These are phyloP conservation scores for Boloria selene DNA, from an alignment of 2,888 invertebrate species.

Conservation along the genomic window DNA sequence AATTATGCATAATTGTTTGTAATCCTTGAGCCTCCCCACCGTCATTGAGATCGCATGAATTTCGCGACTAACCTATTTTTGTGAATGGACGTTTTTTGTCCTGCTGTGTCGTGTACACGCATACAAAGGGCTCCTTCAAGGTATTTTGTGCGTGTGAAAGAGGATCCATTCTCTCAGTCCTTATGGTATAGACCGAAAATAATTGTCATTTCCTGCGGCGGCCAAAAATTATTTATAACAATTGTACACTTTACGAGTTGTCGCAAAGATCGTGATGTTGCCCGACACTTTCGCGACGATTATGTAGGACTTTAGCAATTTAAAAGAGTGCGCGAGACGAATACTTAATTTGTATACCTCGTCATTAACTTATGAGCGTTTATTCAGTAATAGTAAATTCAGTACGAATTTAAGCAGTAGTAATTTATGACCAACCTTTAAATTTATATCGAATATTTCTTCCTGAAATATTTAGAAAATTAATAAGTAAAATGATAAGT, in stretches of 20 bases:
- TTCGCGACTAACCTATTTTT: constrained; percentile 79
- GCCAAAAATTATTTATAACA: constrained; percentile 50
- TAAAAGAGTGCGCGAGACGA: constrained; percentile 53
- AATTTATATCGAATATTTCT: too few species aligned
- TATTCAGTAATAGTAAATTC: too few species aligned
- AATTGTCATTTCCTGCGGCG: constrained; percentile 83
- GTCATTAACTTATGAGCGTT: constrained; percentile 39
- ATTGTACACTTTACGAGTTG: constrained; percentile 45
- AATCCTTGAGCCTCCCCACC: constrained; percentile 28
- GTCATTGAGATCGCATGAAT: constrained; percentile 43
- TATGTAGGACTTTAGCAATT: constrained; percentile 50
- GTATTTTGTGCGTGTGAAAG: constrained; percentile 80
- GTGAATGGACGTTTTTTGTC: constrained; percentile 79
- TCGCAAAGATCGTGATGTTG: constrained; percentile 50
- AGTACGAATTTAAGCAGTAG: too few species aligned
- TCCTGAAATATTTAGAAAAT: background rate
- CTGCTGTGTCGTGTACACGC: constrained; percentile 54
- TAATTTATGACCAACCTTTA: too few species aligned
- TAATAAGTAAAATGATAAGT: background rate
- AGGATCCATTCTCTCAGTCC: constrained; percentile 71
- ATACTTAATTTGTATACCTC: constrained; percentile 37
- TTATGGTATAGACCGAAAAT: constrained; percentile 73
- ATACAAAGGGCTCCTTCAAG: constrained; percentile 72
- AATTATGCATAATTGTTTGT: constrained; percentile 22
- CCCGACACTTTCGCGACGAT: constrained; percentile 54